These are phyloP conservation scores for Willowsia nigromaculata DNA, from an alignment of 2,888 invertebrate species.

Conservation along the genomic window DNA sequence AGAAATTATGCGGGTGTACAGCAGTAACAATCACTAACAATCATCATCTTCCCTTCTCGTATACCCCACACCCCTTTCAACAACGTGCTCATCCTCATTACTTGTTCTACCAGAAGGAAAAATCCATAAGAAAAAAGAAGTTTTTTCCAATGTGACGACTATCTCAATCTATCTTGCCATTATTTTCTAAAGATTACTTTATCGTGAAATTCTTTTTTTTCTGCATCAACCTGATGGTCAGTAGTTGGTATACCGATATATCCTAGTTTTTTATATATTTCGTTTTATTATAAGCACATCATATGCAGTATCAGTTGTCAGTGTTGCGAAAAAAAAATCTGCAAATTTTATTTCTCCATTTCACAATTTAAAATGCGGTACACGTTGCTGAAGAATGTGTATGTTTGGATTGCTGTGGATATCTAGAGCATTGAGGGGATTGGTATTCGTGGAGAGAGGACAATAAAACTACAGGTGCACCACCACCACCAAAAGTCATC, in stretches of 20 bases:
- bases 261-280: not conserved
- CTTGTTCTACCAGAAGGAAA: not conserved
- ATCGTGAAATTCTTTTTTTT: conserved; percentile 22
- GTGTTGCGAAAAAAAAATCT: conserved; percentile 14
- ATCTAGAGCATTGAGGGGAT: conserved; percentile 42
- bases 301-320: not conserved
- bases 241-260: not conserved
- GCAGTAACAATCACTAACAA: not conserved
- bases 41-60: not conserved
- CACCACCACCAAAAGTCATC: conserved; percentile 1
- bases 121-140: conserved; percentile 36
- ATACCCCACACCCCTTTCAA: not conserved
- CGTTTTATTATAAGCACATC: not conserved
- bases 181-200: not conserved
- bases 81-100: conserved; percentile 31
- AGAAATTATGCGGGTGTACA: conserved; percentile 35
- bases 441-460: conserved; percentile 27
- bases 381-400: conserved; percentile 6
- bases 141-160: conserved; percentile 13
- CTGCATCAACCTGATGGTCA: not conserved
- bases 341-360: conserved; percentile 36
- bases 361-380: not conserved
- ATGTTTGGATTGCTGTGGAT: not conserved
- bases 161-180: not conserved
- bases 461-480: conserved; percentile 53